phyloP scores from a whole-genome alignment of 1,140 invertebrate genomes.

The Brachystomella parvula region DNA sequence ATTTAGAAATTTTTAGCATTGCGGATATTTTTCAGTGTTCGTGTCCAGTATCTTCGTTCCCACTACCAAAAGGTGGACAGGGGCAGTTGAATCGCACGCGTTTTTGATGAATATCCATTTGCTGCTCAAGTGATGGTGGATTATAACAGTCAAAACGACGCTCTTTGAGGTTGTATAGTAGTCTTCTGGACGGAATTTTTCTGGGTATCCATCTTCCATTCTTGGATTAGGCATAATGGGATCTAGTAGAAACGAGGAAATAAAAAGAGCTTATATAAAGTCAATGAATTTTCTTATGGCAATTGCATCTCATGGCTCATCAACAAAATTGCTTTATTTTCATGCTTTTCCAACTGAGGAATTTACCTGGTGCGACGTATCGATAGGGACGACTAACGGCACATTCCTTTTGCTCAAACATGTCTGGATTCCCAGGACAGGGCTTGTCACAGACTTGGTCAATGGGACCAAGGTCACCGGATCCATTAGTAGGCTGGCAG shows the following conservation, averaged over 20 bases:
- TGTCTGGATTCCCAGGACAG: conserved; percentile 36
- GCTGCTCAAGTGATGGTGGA: conserved; percentile 22
- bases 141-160: conserved; percentile 34
- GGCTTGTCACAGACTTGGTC: conserved; percentile 31
- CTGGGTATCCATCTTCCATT: conserved; percentile 19
- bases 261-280: not conserved
- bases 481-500: conserved; percentile 3
- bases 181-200: conserved; percentile 20
- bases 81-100: conserved; percentile 29
- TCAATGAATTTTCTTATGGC: not conserved
- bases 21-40: too few species aligned
- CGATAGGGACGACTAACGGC: conserved; percentile 29
- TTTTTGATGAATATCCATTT: conserved; percentile 23
- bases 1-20: too few species aligned
- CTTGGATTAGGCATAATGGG: conserved; percentile 25
- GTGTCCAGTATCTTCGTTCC: too few species aligned
- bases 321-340: not conserved
- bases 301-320: not conserved
- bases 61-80: conserved; percentile 29
- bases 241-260: too few species aligned
- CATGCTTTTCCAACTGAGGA: not conserved
- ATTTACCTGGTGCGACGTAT: conserved; percentile 27
- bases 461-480: conserved; percentile 21
- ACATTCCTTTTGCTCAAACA: conserved; percentile 32
- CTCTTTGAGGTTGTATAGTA: conserved; percentile 27